A percentile compares a stretch with the other conserved stretches of the same genome.
phyloP scores from a whole-genome alignment of 1,140 invertebrate genomes.

The Drosophila eugracilis region DNA sequence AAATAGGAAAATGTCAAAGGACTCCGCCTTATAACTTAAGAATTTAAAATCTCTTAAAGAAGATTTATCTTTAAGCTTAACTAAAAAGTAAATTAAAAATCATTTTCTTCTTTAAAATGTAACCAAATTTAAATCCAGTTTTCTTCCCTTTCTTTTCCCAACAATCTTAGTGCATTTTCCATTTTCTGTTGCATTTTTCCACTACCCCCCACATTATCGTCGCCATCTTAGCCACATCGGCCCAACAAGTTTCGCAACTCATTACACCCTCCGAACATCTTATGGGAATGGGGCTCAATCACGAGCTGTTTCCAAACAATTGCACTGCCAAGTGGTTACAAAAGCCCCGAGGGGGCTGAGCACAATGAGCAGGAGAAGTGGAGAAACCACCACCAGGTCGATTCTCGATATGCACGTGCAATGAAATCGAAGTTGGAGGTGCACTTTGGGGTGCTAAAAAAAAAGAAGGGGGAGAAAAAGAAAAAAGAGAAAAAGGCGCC shows the following conservation, averaged over 20 bases:
- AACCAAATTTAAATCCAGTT: not conserved
- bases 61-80: not conserved
- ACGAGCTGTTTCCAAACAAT: constrained; percentile 82
- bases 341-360: constrained; percentile 19
- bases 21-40: too few species aligned
- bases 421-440: constrained; percentile 60
- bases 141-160: not conserved
- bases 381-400: constrained; percentile 20
- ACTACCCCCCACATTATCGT: constrained; percentile 14
- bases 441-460: constrained; percentile 62
- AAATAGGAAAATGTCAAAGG: not conserved
- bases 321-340: constrained; percentile 82
- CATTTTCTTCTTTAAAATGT: too few species aligned
- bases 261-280: constrained; percentile 40
- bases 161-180: not conserved
- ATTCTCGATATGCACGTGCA: constrained; percentile 72
- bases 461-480: constrained; percentile 33
- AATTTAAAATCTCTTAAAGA: not conserved
- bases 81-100: too few species aligned
- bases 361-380: not conserved
- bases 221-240: constrained; percentile 22
- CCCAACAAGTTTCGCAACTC: constrained; percentile 47
- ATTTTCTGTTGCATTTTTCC: constrained; percentile 27
- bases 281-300: constrained; percentile 65
- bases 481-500: not conserved